These are phyloP conservation scores for Calidris pugnax DNA, from an alignment of 2,113 vertebrate species.

Conservation along the genomic window DNA sequence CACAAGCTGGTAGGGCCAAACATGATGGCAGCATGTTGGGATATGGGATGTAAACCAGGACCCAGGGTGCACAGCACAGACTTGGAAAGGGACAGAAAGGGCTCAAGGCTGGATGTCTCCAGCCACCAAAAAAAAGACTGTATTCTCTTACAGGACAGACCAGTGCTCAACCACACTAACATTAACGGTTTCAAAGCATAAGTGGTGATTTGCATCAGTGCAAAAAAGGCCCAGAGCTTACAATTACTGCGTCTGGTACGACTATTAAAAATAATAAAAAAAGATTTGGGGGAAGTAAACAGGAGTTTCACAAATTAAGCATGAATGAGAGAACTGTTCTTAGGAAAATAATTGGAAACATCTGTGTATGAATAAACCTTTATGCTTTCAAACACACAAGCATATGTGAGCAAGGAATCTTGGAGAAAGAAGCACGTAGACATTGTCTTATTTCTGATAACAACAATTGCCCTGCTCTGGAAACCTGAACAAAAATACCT, in stretches of 20 bases:
- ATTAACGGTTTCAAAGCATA: neutral
- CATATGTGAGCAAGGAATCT: neutral
- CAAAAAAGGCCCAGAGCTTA: neutral
- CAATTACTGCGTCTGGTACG: neutral
- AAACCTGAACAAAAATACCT: neutral
- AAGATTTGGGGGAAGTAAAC: neutral
- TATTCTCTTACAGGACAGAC: neutral
- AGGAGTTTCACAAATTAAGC: neutral
- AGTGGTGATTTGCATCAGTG: neutral
- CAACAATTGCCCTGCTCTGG: neutral
- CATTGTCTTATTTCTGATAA: neutral
- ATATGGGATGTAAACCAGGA: neutral
- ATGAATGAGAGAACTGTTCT: neutral
- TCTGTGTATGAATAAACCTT: neutral
- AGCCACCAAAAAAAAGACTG: neutral
- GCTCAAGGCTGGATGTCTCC: neutral
- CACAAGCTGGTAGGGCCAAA: neutral
- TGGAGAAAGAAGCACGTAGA: accelerated
- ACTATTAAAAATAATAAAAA: neutral
- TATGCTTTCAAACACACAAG: neutral
- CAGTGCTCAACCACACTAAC: neutral
- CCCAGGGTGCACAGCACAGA: neutral
- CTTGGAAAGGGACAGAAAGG: accelerated
- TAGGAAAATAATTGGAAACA: slow-evolving; percentile 14
- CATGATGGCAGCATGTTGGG: accelerated